Conservation (phyloP, 1,140 invertebrate genomes). For the Coptotermes formosanus region DNA sequence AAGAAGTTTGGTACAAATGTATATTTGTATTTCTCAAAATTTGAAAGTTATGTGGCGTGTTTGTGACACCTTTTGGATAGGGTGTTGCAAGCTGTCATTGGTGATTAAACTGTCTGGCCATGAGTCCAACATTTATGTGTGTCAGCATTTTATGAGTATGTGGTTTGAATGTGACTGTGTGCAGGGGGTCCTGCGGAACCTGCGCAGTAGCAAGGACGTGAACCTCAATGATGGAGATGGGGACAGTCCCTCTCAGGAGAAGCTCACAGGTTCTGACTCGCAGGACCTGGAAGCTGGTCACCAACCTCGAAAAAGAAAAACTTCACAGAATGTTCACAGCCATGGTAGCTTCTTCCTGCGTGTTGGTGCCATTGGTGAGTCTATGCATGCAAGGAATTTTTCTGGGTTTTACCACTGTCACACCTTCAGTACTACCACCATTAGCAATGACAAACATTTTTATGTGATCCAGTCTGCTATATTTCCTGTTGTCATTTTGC, state of each 20-base stretch:
- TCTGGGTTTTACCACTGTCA: neutral
- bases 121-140: too few relatives aligned
- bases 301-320: conserved; percentile 70
- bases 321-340: conserved; percentile 87
- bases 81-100: too few relatives aligned
- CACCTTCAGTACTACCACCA: too few relatives aligned
- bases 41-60: too few relatives aligned
- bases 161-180: neutral
- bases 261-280: conserved; percentile 57
- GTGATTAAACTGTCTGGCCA: too few relatives aligned
- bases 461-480: too few relatives aligned
- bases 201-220: conserved; percentile 43
- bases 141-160: too few relatives aligned
- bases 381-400: conserved; percentile 34
- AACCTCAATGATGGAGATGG: conserved; percentile 43
- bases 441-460: too few relatives aligned
- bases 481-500: too few relatives aligned
- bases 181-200: conserved; percentile 41
- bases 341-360: conserved; percentile 95
- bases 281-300: conserved; percentile 40
- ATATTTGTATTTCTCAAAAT: too few relatives aligned
- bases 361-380: conserved; percentile 89
- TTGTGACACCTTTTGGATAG: too few relatives aligned
- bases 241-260: conserved; percentile 43
- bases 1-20: too few relatives aligned